Evolutionary conservation across 2,797 vertebrate species (phyloP), one percentile per base, ranked within the genome.

Genomic region (Sylvilagus floridanus): DNA sequence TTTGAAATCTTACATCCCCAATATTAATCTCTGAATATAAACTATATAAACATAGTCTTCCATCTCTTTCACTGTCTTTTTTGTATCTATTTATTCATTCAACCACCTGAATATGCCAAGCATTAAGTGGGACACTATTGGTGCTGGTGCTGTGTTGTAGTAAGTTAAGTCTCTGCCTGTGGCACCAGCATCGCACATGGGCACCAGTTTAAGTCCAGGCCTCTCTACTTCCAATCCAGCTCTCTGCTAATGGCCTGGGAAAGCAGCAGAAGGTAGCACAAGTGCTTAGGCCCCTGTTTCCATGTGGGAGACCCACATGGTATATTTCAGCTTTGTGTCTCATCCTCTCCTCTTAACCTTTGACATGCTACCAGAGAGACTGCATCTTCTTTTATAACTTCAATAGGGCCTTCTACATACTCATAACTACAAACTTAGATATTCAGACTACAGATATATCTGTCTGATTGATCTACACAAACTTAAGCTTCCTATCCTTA

Each of bases 401-500:
- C 5, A 21, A 32, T 63, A 66, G 11, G 9, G 32, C 35, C 14
- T 83, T 75, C 35, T 68, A 3, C 75, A 35, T 26, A 35, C n/a
- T 79, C n/a, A 28, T 73, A n/a, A 71, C 71, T 60, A 35, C 11
- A 90, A 68, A 78, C 72, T 26, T 54, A 62, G 22, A 87, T 73
- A 65, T 68, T 35, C 0, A 88, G 4, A 7, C 37, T 65, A 71
- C 4, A 72, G 8, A 71, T 77, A 42, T 66, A 21, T 79, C 76
- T 60, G 19, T 57, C n/a, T 91, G 32, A 85, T 7, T 79, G 71
- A 71, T 17, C 9, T 30, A 37, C 14, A 26, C 62, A 69, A 52
- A 84, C 60, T 54, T 35, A 88, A 91, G 42, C 57, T 82, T 62
- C 66, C 17, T 47, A 57, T 66, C 69, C 26, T 90, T 86, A 88